Conservation (phyloP, 2,888 invertebrate genomes). For the Calliopum simillimum region DNA sequence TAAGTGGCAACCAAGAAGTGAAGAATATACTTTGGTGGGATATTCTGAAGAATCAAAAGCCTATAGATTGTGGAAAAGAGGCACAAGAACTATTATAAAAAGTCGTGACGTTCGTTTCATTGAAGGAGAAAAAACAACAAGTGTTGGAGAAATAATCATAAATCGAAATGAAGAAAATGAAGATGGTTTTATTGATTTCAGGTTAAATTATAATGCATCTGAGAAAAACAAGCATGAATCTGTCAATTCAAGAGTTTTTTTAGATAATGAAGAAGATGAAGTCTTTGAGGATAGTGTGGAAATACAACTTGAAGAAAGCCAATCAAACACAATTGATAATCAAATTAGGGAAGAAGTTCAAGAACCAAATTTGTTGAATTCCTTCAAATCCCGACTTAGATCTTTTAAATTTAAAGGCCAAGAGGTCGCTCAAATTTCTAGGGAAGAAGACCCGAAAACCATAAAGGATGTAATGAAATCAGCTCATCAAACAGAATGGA, state of each 20-base stretch:
- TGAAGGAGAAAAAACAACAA: not conserved
- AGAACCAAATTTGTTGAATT: conserved; percentile 35
- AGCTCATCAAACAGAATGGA: not conserved
- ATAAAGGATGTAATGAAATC: not conserved
- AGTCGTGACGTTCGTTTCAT: conserved; percentile 34
- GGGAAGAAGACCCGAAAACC: no score
- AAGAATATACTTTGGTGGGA: no score
- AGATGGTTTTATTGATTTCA: not conserved
- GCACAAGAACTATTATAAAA: conserved; percentile 12
- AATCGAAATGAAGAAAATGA: not conserved
- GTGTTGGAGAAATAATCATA: not conserved
- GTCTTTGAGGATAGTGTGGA: not conserved
- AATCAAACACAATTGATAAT: no score
- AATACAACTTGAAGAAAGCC: not conserved
- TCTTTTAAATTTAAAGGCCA: not conserved
- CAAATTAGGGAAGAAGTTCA: conserved; percentile 39
- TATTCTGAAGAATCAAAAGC: conserved; percentile 39
- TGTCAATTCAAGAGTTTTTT: no score
- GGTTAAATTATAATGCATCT: not conserved
- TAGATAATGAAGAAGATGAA: no score
- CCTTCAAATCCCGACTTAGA: not conserved
- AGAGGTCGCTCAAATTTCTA: no score
- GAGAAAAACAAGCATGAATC: not conserved
- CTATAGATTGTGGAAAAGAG: conserved; percentile 37
- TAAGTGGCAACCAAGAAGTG: conserved; percentile 32